Conservation (phyloP, 2,888 invertebrate genomes). For the Uloborus plumipes region DNA sequence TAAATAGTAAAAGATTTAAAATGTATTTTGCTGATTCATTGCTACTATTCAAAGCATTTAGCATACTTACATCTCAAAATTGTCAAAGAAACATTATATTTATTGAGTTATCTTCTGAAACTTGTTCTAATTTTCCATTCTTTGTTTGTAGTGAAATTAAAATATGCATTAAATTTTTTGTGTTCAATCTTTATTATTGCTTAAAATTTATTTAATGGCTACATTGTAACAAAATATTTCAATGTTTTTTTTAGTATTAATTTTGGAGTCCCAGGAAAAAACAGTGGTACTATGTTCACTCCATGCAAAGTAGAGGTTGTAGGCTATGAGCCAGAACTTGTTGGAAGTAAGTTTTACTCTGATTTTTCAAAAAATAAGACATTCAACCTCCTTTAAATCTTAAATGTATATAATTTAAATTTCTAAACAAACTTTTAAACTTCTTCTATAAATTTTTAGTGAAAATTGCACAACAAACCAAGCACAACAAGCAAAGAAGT, state of each 20-base stretch:
- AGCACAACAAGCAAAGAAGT: conserved; percentile 76
- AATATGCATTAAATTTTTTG: neutral
- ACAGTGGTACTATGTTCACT: conserved; percentile 93
- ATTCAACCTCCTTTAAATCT: too few relatives aligned
- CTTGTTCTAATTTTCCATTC: neutral
- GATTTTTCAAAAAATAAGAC: neutral
- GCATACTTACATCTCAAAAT: too few relatives aligned
- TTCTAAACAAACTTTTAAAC: neutral
- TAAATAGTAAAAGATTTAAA: too few relatives aligned
- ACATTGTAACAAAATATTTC: too few relatives aligned
- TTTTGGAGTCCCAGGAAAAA: conserved; percentile 88
- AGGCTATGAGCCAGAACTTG: conserved; percentile 90
- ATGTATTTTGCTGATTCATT: too few relatives aligned
- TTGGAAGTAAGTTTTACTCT: conserved; percentile 71
- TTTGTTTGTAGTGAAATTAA: neutral
- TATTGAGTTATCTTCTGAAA: too few relatives aligned
- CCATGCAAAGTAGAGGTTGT: conserved; percentile 85
- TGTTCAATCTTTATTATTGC: neutral
- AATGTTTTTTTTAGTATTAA: conserved; percentile 44
- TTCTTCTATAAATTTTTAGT: conserved; percentile 70
- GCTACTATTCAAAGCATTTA: too few relatives aligned
- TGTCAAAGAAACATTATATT: too few relatives aligned
- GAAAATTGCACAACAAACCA: conserved; percentile 87
- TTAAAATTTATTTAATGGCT: neutral
- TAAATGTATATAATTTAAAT: too few relatives aligned